Evolutionary conservation across 2,797 vertebrate genomes (phyloP), one percentile per base, ranked within the genome.

Genomic region (Adrianichthys oophorus): DNA sequence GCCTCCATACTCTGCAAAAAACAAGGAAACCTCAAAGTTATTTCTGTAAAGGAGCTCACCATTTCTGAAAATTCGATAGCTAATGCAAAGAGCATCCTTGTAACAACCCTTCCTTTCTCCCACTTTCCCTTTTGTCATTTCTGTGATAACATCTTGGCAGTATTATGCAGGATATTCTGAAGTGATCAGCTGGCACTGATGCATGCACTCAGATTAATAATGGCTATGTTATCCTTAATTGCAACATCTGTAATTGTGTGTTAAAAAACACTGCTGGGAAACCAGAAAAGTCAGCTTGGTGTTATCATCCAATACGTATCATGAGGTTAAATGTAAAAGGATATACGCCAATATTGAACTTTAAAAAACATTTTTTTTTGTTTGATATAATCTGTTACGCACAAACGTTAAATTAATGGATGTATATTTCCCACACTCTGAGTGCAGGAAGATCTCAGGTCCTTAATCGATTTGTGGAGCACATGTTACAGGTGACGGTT

Each of bases 1-100:
- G 48, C 94, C 93, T 0, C 95, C 95, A 78, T 94, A 95, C 60
- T 96, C 95, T 98, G 79, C 50, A 62, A 10, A 62, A 74, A 63
- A 72, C 52, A 66, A 65, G 45, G 64, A 24, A 63, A 56, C 44
- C 4, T 6, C 2, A 23, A 16, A 18, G 14, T 40, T 14, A 37
- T 32, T 47, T n/a, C 32, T 40, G 4, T 15, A 18, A 0, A 47
- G 32, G 15, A 6, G 0, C 24, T 24, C 13, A 3, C 41, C 43
- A 46, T 62, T 48, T 29, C 13, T 40, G 13, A 50, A 21, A 54
- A 49, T 32, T 4, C 6, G 42, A 60, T 4, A 26, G 4, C 24
- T 16, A 7, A 53, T 43, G 12, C 1, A 5, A 10, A 60, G 4
- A 42, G 70, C 15, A 14, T 7, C 29, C 2, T 10, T n/a, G 26